A percentile compares a stretch with the other conserved stretches of the same genome.
Conservation (phyloP, 2,113 vertebrate genomes). For the Leptosomus discolor region DNA sequence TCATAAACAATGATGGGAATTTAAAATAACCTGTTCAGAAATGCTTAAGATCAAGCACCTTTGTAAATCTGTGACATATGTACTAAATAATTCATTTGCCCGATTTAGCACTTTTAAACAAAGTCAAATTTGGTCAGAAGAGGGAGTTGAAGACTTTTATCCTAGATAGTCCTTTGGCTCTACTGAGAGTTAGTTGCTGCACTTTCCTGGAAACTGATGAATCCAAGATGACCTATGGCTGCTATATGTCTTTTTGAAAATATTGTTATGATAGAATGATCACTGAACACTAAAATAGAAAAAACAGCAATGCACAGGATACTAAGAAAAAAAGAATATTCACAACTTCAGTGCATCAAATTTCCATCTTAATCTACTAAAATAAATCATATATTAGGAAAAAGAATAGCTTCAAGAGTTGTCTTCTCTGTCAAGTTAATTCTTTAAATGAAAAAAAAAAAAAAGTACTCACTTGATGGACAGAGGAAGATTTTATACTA, state of each 20-base stretch:
- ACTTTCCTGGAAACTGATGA: neutral
- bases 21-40: neutral
- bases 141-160: neutral
- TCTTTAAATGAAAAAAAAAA: neutral
- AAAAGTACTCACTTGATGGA: fast-evolving
- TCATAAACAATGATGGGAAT: neutral
- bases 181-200: neutral
- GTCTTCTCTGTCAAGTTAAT: neutral
- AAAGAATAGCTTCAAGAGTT: neutral
- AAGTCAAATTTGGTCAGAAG: neutral
- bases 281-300: neutral
- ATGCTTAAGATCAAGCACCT: neutral
- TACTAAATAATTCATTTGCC: neutral
- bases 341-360: neutral
- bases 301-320: neutral
- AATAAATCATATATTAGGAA: too few species aligned
- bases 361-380: neutral
- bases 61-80: neutral
- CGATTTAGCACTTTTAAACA: neutral
- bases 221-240: neutral
- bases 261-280: neutral
- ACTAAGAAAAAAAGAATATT: neutral
- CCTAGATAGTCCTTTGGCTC: neutral
- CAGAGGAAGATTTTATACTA: neutral
- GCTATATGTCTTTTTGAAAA: neutral